Evolutionary conservation across 2,113 vertebrate species (phyloP).

Genomic region (Ophiodon elongatus): DNA sequence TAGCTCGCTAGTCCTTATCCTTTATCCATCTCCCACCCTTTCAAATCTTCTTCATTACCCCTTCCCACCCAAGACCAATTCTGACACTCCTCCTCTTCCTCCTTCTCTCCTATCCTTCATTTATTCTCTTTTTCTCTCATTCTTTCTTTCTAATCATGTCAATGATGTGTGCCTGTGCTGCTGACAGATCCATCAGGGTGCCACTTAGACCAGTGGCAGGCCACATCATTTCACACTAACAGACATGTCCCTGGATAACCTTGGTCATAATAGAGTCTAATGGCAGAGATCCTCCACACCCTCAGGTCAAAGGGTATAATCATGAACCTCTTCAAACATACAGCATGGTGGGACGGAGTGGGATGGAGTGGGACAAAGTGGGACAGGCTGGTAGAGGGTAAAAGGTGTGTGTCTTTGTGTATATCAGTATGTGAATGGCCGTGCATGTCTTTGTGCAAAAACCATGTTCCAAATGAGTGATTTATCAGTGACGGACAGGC

Average conservation of each 20-base stretch:
- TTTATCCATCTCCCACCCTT: conserved; percentile 57
- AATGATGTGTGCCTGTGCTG: conserved; percentile 34
- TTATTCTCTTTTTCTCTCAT: conserved; percentile 41
- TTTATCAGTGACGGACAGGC: conserved; percentile 66
- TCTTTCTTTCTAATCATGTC: conserved; percentile 57
- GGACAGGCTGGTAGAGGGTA: background rate
- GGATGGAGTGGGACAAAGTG: background rate
- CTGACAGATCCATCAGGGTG: conserved; percentile 76
- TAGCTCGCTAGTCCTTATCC: conserved; percentile 59
- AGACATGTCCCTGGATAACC: conserved; percentile 73
- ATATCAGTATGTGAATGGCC: background rate
- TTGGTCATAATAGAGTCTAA: conserved; percentile 75
- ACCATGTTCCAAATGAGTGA: conserved; percentile 10
- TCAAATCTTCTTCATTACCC: conserved; percentile 61
- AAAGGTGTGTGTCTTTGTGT: background rate
- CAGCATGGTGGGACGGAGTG: background rate
- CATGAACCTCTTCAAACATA: conserved; percentile 44
- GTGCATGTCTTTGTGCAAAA: background rate
- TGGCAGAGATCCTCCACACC: conserved; percentile 52
- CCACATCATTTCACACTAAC: conserved; percentile 70
- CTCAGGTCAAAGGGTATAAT: conserved; percentile 63
- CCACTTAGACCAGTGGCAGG: conserved; percentile 65
- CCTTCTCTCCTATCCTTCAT: conserved; percentile 20
- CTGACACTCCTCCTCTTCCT: conserved; percentile 12
- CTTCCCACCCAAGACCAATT: conserved; percentile 50